phyloP scores from a whole-genome alignment of 2,113 vertebrate genomes.

The Cisticola juncidis region DNA sequence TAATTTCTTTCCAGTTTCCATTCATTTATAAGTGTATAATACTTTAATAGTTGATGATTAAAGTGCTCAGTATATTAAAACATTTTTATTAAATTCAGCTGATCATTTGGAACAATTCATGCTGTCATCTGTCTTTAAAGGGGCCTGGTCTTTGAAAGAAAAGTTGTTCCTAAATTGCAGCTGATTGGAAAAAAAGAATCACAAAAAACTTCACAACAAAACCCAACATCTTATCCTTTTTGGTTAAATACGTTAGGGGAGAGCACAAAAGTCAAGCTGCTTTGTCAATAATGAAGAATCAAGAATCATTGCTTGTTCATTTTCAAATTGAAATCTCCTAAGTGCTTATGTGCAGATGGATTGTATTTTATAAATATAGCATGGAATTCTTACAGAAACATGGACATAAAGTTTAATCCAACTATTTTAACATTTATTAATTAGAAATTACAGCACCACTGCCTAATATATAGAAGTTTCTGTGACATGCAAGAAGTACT shows the following conservation, averaged over 20 bases:
- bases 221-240: neutral
- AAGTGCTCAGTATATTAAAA: neutral
- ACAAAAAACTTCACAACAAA: rapidly evolving
- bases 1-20: neutral
- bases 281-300: neutral
- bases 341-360: neutral
- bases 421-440: neutral
- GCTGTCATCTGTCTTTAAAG: neutral
- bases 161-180: neutral
- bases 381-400: neutral
- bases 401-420: neutral
- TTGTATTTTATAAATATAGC: neutral
- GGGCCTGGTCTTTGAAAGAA: neutral
- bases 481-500: neutral
- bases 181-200: neutral
- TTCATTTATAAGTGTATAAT: neutral
- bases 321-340: neutral
- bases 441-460: neutral
- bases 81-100: neutral
- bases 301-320: neutral
- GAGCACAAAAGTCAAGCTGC: neutral
- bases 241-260: neutral
- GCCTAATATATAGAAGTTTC: neutral
- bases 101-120: neutral
- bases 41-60: neutral